phyloP scores from a whole-genome alignment of 2,797 vertebrate species.

The Cygnus olor region DNA sequence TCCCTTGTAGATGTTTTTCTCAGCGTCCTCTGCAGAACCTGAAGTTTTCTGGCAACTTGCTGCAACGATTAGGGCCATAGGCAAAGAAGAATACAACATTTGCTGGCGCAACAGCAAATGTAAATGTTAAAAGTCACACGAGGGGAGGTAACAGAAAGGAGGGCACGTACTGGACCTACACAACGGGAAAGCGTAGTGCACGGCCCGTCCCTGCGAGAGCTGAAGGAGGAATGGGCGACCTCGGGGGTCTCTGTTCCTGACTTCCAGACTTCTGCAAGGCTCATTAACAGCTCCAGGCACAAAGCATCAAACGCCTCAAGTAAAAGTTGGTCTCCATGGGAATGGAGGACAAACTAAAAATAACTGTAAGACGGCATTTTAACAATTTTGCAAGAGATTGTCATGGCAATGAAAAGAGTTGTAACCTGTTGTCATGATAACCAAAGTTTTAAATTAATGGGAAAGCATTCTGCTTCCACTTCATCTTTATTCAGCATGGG shows the following conservation, averaged over 20 bases:
- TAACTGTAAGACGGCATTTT: conserved; percentile 22
- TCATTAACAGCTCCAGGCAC: conserved; percentile 42
- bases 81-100: not conserved
- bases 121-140: not conserved
- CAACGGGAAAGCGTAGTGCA: not conserved
- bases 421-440: conserved; percentile 69
- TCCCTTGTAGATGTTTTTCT: too few relatives aligned
- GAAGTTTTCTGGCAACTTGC: not conserved
- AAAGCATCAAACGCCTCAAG: conserved; percentile 46
- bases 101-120: not conserved
- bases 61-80: fast-evolving
- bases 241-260: not conserved
- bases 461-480: conserved; percentile 1
- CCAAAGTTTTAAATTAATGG: conserved; percentile 43
- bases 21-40: not conserved
- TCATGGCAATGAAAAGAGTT: conserved; percentile 64
- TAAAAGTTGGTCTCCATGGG: conserved; percentile 67
- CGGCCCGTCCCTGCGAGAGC: not conserved
- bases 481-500: not conserved
- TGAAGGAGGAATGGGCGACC: not conserved
- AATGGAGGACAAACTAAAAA: conserved; percentile 69
- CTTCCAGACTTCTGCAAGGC: not conserved
- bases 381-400: conserved; percentile 43
- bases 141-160: not conserved
- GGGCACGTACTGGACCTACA: not conserved